phyloP scores from a whole-genome alignment of 2,888 invertebrate genomes.

The Arrhopalites spinosus region DNA sequence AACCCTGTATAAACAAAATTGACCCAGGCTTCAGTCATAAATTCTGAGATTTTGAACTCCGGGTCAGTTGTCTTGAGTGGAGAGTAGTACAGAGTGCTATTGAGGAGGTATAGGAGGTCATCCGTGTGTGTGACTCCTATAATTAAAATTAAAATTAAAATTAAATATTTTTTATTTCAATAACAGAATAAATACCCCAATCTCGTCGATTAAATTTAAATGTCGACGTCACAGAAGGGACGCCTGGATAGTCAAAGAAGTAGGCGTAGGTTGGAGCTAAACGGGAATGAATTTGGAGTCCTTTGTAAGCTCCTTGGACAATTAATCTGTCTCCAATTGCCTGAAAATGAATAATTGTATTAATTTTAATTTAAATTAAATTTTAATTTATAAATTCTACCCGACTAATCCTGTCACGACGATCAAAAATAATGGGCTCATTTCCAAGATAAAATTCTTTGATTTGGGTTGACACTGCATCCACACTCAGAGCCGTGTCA shows the following conservation, averaged over 20 bases:
- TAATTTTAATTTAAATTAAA: not conserved
- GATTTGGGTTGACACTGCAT: slow-evolving; percentile 29
- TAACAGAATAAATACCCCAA: too few relatives aligned
- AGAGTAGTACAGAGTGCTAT: slow-evolving; percentile 37
- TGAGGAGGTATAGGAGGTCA: slow-evolving; percentile 45
- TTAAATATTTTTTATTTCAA: not conserved
- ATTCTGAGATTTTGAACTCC: slow-evolving; percentile 43
- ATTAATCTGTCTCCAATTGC: slow-evolving; percentile 46
- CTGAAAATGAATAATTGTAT: slow-evolving; percentile 20
- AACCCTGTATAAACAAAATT: slow-evolving; percentile 46
- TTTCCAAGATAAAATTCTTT: slow-evolving; percentile 34
- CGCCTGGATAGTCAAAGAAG: slow-evolving; percentile 40
- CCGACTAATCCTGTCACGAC: slow-evolving; percentile 32
- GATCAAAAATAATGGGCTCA: slow-evolving; percentile 26
- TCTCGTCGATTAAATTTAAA: slow-evolving; percentile 39
- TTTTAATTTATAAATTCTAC: slow-evolving; percentile 1
- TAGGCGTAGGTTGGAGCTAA: slow-evolving; percentile 48
- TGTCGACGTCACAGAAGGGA: slow-evolving; percentile 27
- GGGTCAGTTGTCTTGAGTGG: slow-evolving; percentile 37
- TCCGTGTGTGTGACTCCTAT: slow-evolving; percentile 40
- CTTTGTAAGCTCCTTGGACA: slow-evolving; percentile 41
- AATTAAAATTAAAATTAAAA: not conserved
- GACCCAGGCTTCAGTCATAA: slow-evolving; percentile 43
- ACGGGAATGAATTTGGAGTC: slow-evolving; percentile 43
- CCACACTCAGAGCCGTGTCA: slow-evolving; percentile 22